phyloP scores from a whole-genome alignment of 1,140 invertebrate species.

The Lepidurus packardi region DNA sequence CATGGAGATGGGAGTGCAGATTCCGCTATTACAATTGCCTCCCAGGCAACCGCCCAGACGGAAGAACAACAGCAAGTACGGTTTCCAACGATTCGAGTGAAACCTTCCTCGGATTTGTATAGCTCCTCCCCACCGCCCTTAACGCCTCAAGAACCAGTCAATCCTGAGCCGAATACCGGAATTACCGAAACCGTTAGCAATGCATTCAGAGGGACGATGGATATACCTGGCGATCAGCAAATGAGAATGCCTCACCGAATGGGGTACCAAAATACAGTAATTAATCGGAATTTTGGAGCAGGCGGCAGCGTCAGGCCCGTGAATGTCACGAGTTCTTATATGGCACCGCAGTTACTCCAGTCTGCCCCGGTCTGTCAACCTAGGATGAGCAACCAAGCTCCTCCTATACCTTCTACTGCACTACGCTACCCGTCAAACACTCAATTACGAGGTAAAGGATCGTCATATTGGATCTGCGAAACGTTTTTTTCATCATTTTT shows the following conservation, averaged over 20 bases:
- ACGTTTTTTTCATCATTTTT: too few relatives aligned
- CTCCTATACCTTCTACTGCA: too few relatives aligned
- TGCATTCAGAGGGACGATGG: background rate
- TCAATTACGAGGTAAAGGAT: too few relatives aligned
- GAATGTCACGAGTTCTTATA: too few relatives aligned
- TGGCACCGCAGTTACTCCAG: too few relatives aligned
- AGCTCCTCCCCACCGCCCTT: background rate
- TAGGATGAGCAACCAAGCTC: too few relatives aligned
- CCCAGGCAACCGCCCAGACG: background rate
- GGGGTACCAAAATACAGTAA: background rate
- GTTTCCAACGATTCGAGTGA: background rate
- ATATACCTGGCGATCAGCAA: background rate
- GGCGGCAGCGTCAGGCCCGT: background rate
- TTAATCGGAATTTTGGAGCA: background rate
- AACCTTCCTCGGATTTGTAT: background rate
- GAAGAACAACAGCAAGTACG: background rate
- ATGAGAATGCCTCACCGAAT: background rate
- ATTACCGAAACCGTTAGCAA: background rate
- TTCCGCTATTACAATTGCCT: background rate
- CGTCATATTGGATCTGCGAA: too few relatives aligned
- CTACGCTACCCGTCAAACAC: too few relatives aligned
- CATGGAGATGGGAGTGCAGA: too few relatives aligned
- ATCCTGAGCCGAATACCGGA: background rate
- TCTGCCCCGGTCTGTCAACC: too few relatives aligned
- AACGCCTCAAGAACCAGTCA: background rate